Evolutionary conservation across 1,140 invertebrate species (phyloP).

Genomic region (Hetaerina americana): DNA sequence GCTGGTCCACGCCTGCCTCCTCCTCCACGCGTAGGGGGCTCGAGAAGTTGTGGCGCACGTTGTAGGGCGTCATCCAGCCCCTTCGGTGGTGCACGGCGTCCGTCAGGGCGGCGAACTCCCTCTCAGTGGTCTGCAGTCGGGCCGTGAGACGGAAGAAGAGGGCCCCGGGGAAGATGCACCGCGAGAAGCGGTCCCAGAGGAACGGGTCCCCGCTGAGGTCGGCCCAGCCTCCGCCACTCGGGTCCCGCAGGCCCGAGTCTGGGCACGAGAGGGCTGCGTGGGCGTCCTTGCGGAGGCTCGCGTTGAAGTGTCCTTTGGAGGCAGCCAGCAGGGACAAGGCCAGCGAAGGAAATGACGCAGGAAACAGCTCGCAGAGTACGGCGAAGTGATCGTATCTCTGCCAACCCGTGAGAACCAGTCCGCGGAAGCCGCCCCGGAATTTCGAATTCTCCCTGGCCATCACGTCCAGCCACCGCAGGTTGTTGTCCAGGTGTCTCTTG

Average conservation of each 20-base stretch:
- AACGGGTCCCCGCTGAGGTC: slow-evolving; percentile 42
- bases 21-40: slow-evolving; percentile 58
- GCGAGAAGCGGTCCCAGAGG: slow-evolving; percentile 40
- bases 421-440: slow-evolving; percentile 44
- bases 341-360: slow-evolving; percentile 52
- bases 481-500: slow-evolving; percentile 53
- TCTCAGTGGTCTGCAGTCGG: slow-evolving; percentile 36
- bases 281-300: neutral
- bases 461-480: slow-evolving; percentile 55
- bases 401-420: slow-evolving; percentile 54
- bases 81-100: slow-evolving; percentile 24
- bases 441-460: slow-evolving; percentile 38
- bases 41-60: slow-evolving; percentile 61
- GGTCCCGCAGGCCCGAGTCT: slow-evolving; percentile 10
- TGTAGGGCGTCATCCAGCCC: slow-evolving; percentile 69
- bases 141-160: slow-evolving; percentile 42
- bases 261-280: neutral
- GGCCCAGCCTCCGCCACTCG: slow-evolving; percentile 26
- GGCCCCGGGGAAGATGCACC: slow-evolving; percentile 38
- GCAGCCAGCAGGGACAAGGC: slow-evolving; percentile 41
- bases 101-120: slow-evolving; percentile 22
- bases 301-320: slow-evolving; percentile 26
- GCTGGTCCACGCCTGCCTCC: slow-evolving; percentile 37
- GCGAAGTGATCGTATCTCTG: slow-evolving; percentile 72
- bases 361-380: slow-evolving; percentile 58